Evolutionary conservation across 2,888 invertebrate genomes (phyloP), one percentile per base, ranked within the genome.

Genomic region (Synanthedon tipuliformis): DNA sequence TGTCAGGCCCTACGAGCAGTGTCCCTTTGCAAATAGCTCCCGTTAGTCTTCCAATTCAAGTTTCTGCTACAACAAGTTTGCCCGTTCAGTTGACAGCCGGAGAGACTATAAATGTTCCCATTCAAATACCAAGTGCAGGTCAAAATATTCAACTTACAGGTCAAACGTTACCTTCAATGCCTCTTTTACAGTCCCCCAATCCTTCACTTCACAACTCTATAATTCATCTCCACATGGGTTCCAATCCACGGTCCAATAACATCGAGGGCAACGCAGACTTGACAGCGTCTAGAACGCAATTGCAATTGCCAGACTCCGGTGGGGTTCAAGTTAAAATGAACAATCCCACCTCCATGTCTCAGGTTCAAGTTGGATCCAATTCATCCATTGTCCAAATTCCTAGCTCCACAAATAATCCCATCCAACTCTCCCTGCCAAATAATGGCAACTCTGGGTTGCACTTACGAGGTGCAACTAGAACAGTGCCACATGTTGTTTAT

Each of bases 401-500:
- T 18, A 84, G 69, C 61, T 71, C 84, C 12, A 64, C 74, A 15
- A 80, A 69, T 54, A 84, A 79, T 63, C 72, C 86, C 2, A 79
- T 86, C 58, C 87, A 87, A 62, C 57, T 76, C 54, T 64, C 76
- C 40, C 57, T 76, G 23, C 75, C 76, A 7, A 72, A 65, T 51
- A 57, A 72, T 45, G 66, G 57, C 3, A 66, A 56, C 53, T 56
- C 68, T 51, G 69, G 73, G 10, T 73, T 78, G 13, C 73, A 75
- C 54, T 61, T 86, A 53, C 64, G 88, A 53, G 79, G 81, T 23
- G 58, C 77, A 0, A 65, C 73, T 0, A 71, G 88, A 54, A 69
- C 84, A 48, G 76, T 89, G 59, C 79, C 90, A n/a, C 90, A 89
- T 61, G 80, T 90, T 59, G 89, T 90, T 45, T 90, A 90, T 63